Evolutionary conservation across 2,113 vertebrate species (phyloP).

Genomic region (Todiramphus saurophagus): DNA sequence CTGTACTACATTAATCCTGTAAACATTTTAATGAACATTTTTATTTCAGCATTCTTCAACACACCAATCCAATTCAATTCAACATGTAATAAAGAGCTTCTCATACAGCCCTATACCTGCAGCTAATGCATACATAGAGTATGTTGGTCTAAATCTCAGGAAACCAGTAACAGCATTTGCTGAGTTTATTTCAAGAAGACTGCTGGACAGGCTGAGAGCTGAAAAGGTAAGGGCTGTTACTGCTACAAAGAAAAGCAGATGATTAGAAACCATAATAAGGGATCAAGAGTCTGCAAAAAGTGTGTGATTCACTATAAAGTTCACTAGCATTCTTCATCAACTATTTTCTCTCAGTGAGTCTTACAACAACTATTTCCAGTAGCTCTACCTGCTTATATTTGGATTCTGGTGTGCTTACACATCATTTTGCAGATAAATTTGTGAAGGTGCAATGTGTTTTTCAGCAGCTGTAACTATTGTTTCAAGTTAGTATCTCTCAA

Average conservation of each 20-base stretch:
- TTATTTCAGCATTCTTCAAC: background rate
- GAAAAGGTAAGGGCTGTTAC: background rate
- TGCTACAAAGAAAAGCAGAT: background rate
- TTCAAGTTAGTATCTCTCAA: background rate
- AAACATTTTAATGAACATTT: background rate
- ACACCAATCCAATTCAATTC: background rate
- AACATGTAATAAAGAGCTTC: background rate
- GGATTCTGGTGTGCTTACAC: background rate
- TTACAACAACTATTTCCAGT: background rate
- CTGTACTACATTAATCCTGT: background rate
- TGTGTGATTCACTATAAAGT: background rate
- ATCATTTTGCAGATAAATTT: background rate
- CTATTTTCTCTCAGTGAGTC: background rate
- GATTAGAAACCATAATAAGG: background rate
- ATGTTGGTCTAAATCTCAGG: background rate
- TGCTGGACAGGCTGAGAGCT: background rate
- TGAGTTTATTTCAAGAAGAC: background rate
- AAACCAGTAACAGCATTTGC: background rate
- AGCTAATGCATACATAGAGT: background rate
- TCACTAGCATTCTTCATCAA: background rate
- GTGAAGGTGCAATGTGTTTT: background rate
- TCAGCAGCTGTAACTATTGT: background rate
- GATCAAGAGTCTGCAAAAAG: background rate
- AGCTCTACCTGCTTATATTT: background rate
- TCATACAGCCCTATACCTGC: background rate